Base-by-base conservation (phyloP, 2,797 vertebrate species). In the Helarctos malayanus region DNA sequence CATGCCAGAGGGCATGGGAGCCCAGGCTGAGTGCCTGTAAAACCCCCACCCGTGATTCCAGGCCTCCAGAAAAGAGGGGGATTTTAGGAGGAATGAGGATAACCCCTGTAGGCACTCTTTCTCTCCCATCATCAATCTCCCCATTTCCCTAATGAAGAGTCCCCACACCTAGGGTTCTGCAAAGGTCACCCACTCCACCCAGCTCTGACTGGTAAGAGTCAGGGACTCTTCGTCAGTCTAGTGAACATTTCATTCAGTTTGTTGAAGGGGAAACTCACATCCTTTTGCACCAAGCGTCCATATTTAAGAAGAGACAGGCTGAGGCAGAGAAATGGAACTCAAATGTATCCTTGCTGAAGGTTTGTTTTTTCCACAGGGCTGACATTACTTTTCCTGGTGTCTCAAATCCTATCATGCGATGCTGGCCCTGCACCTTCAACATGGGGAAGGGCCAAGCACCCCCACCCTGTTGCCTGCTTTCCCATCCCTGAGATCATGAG, bases 61-160 rank as follows among this genome's bases (percentile, higher is more conserved):
- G n/a, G 79, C 65, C 54, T 71, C 75, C n/a, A 32, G 59, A 52
- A 57, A 56, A 54, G 2, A 54, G 19, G 27, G 41, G 7, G 5
- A 35, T 57, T 38, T 59, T 15, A 25, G 32, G 19, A 29, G 7
- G 14, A 18, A 41, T 3, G 41, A 80, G 19, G 32, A 19, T 32
- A 29, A 59, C 80, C n/a, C 19, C 57, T 27, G 12, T 56, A 71
- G 23, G 7, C 14, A 35, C 7, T 3, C 9, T 15, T 25, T n/a
- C 41, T 91, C 63, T 27, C 27, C 8, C 3, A 32, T n/a, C 47
- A 71, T 82, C 81, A 8, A 82, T 84, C 21, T 97, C 16, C 83
- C 71, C 45, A 7, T 49, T 12, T 79, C 47, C 5, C 56, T 68
- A 18, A 23, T 12, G 59, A 81, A 80, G 79, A 52, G n/a, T 35